Conservation (phyloP, 2,113 vertebrate species). For the Pan troglodytes region DNA sequence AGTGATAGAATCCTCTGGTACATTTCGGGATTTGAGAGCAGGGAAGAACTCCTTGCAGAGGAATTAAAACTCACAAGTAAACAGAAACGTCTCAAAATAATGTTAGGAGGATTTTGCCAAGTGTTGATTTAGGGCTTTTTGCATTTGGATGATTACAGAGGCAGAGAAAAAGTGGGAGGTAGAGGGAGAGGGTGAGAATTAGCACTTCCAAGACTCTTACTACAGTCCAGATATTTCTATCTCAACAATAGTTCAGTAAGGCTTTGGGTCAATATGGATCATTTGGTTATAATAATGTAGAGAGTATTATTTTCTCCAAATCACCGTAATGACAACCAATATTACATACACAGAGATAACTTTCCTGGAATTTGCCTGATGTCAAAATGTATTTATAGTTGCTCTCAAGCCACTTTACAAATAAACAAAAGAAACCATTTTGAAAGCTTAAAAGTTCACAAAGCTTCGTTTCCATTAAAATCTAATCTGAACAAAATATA, state of each 20-base stretch:
- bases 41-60: background rate
- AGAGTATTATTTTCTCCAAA: background rate
- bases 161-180: background rate
- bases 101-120: background rate
- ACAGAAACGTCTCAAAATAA: background rate
- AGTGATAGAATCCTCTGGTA: background rate
- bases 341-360: background rate
- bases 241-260: background rate
- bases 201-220: background rate
- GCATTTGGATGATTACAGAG: background rate
- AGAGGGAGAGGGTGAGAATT: background rate
- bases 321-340: background rate
- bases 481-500: slow-evolving; percentile 52
- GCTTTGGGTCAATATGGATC: background rate
- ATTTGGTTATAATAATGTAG: background rate
- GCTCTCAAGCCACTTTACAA: slow-evolving; percentile 28
- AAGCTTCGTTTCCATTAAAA: slow-evolving; percentile 57
- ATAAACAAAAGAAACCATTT: slow-evolving; percentile 41
- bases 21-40: background rate
- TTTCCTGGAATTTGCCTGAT: background rate
- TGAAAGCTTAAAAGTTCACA: slow-evolving; percentile 46
- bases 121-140: background rate
- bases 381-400: background rate
- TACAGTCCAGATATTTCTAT: background rate
- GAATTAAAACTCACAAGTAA: background rate